These are phyloP conservation scores for Arion vulgaris DNA, from an alignment of 1,140 invertebrate genomes.

Conservation along the genomic window DNA sequence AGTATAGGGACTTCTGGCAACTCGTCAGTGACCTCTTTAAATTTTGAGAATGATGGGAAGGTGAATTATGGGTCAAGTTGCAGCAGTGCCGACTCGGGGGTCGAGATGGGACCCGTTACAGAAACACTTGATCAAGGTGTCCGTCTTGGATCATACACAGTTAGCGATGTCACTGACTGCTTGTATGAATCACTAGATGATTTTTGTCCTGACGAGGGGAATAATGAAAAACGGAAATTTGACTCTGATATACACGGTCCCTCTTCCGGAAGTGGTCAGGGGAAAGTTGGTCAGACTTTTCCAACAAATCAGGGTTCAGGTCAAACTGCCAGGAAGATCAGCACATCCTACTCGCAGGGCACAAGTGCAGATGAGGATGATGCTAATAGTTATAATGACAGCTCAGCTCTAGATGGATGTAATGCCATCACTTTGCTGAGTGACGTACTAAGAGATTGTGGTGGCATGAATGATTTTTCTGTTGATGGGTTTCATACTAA, in stretches of 20 bases:
- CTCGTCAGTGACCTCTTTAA: no score
- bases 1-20: no score
- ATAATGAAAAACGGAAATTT: not conserved
- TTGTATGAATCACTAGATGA: slow-evolving; percentile 27
- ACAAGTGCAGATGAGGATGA: not conserved
- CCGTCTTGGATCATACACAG: slow-evolving; percentile 28
- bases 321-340: no score
- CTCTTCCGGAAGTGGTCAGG: not conserved
- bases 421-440: slow-evolving; percentile 60
- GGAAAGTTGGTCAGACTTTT: no score
- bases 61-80: not conserved
- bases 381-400: no score
- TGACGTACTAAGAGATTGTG: slow-evolving; percentile 61
- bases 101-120: not conserved
- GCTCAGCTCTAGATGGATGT: slow-evolving; percentile 50
- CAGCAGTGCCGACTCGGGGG: slow-evolving; percentile 9
- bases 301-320: not conserved
- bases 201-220: not conserved
- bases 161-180: slow-evolving; percentile 42
- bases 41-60: not conserved
- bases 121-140: slow-evolving; percentile 4
- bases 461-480: slow-evolving; percentile 44
- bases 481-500: slow-evolving; percentile 34
- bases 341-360: not conserved
- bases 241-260: not conserved